Evolutionary conservation across 1,140 invertebrate genomes (phyloP), one percentile per base, ranked within the genome.

Genomic region (Drosophila eugracilis): DNA sequence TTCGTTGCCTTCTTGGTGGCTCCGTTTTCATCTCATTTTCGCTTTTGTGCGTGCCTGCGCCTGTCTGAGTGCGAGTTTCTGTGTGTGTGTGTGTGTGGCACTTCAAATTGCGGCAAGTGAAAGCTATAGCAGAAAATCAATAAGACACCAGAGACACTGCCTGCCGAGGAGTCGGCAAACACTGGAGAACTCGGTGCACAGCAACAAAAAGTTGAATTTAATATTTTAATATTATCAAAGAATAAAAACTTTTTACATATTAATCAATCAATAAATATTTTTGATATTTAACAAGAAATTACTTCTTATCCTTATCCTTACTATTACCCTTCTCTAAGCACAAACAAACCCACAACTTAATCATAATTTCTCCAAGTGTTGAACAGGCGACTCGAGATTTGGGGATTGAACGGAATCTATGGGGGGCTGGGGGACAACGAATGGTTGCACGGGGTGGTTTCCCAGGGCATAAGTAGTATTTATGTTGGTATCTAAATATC

Each of bases 401-500:
- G 21, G 54, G 7, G 12, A 24, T 32, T 7, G 36, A 4, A 5
- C 6, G 17, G 22, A 15, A 19, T 17, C 21, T 22, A 47, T 19
- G 41, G 32, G 54, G 15, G 19, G n/a, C n/a, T n/a, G n/a, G 6
- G 17, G 5, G 2, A 21, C 14, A 28, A 24, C 26, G 36, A 45
- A 37, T 52, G 39, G n/a, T 17, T 30, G 21, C 19, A 34, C 44
- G 34, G 47, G 48, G 28, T 30, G 32, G 34, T 21, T 63, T 50
- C 47, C 47, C 30, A 59, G 60, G 60, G 80, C 80, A 79, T 84
- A 84, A 85, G 80, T 79, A 85, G 57, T 84, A 85, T 84, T 84
- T 84, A 84, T 84, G 80, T 85, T 84, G 66, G 75, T 84, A 85
- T 84, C 80, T 85, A 84, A 84, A 84, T 84, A 84, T 85, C 80